Percentiles rank a stretch among this genome's conserved stretches.
These are phyloP conservation scores for Aromia moschata DNA, from an alignment of 2,888 invertebrate species.

Conservation along the genomic window DNA sequence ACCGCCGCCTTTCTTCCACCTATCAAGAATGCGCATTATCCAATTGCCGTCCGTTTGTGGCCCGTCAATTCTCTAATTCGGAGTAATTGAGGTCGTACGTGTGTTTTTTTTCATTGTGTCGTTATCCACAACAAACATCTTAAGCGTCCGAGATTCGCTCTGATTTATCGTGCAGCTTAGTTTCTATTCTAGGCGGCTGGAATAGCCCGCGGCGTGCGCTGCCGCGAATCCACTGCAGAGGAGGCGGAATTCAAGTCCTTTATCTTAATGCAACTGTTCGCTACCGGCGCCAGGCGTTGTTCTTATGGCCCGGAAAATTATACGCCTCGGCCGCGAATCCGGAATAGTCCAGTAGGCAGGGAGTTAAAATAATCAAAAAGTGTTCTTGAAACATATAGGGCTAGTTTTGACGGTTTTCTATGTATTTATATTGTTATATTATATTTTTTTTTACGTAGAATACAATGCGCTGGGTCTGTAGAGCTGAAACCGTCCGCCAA, in stretches of 20 bases:
- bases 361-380: no score
- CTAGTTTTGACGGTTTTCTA: no score
- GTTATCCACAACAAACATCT: conserved; percentile 30
- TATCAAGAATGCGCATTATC: conserved; percentile 10
- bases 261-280: not conserved
- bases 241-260: not conserved
- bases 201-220: conserved; percentile 7
- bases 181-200: conserved; percentile 3
- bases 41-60: conserved; percentile 13
- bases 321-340: not conserved
- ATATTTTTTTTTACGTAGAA: no score
- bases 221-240: not conserved
- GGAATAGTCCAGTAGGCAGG: no score
- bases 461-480: no score
- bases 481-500: no score
- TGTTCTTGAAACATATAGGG: no score
- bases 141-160: conserved; percentile 28
- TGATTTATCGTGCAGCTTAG: conserved; percentile 17
- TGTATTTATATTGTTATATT: no score
- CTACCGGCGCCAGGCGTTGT: not conserved
- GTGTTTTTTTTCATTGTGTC: conserved; percentile 19
- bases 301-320: not conserved
- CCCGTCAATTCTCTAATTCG: conserved; percentile 14
- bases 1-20: conserved; percentile 1
- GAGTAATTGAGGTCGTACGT: conserved; percentile 17